A percentile compares a stretch with the other conserved stretches of the same genome.
phyloP scores from a whole-genome alignment of 2,888 invertebrate genomes.

The Toxonevra muliebris region DNA sequence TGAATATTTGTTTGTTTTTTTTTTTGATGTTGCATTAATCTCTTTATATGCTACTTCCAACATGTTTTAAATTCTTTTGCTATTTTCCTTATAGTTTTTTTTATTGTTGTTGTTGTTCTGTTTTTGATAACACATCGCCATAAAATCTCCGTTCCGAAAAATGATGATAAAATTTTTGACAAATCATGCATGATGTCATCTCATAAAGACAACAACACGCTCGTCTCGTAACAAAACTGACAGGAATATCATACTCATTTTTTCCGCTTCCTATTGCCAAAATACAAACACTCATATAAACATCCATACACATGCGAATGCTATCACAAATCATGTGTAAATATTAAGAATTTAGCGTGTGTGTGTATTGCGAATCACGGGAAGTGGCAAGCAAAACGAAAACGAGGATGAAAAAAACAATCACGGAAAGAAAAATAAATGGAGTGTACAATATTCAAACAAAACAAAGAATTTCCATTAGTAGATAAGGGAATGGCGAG shows the following conservation, averaged over 20 bases:
- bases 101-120: too few relatives aligned
- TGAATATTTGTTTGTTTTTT: too few relatives aligned
- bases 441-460: slow-evolving; percentile 52
- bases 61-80: too few relatives aligned
- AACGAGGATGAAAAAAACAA: slow-evolving; percentile 14
- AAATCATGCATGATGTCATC: slow-evolving; percentile 33
- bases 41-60: too few relatives aligned
- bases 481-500: slow-evolving; percentile 7
- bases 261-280: slow-evolving; percentile 2
- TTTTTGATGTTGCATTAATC: too few relatives aligned
- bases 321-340: slow-evolving; percentile 35
- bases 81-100: too few relatives aligned
- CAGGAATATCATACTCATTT: not conserved
- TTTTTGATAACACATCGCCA: too few relatives aligned
- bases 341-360: slow-evolving; percentile 29
- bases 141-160: too few relatives aligned
- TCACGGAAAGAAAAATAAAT: slow-evolving; percentile 52
- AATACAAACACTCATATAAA: slow-evolving; percentile 18
- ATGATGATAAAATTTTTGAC: slow-evolving; percentile 23
- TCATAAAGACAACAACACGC: slow-evolving; percentile 6
- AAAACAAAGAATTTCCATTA: not conserved
- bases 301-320: slow-evolving; percentile 6
- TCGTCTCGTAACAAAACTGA: not conserved
- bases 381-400: slow-evolving; percentile 4
- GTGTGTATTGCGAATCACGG: slow-evolving; percentile 2